phyloP scores from a whole-genome alignment of 2,888 invertebrate species.

The Tubulanus polymorphus region DNA sequence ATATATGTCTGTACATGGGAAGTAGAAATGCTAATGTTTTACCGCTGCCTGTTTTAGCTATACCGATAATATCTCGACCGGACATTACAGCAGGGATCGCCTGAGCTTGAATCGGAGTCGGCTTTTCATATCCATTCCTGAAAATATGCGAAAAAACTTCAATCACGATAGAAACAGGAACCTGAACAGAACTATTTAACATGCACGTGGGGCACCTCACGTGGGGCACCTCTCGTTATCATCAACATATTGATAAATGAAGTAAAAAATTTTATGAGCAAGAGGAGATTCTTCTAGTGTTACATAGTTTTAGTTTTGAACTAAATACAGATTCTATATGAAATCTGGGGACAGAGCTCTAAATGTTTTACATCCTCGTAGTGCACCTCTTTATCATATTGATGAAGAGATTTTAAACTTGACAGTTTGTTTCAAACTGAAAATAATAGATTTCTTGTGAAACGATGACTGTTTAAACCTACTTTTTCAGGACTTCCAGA shows the following conservation, averaged over 20 bases:
- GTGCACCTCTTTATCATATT: no score
- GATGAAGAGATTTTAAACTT: no score
- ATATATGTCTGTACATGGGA: slow-evolving; percentile 94
- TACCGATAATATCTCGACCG: slow-evolving; percentile 91
- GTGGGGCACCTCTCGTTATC: no score
- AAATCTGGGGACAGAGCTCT: no score
- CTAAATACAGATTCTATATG: no score
- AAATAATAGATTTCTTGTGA: background rate
- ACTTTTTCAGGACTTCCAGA: slow-evolving; percentile 83
- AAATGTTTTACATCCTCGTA: no score
- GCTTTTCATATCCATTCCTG: slow-evolving; percentile 77
- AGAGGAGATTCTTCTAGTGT: no score
- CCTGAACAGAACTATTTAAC: no score
- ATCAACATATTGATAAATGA: background rate
- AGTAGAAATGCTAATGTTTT: slow-evolving; percentile 97
- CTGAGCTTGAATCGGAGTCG: slow-evolving; percentile 97
- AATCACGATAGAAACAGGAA: no score
- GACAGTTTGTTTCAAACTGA: no score
- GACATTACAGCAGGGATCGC: slow-evolving; percentile 95
- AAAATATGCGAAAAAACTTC: slow-evolving; percentile 13
- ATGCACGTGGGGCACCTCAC: no score
- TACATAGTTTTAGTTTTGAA: no score
- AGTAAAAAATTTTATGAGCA: background rate
- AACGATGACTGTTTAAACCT: slow-evolving; percentile 49
- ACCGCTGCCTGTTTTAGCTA: slow-evolving; percentile 98